These are phyloP conservation scores for Sarcophaga carnaria DNA, from an alignment of 2,888 invertebrate genomes.

Conservation along the genomic window DNA sequence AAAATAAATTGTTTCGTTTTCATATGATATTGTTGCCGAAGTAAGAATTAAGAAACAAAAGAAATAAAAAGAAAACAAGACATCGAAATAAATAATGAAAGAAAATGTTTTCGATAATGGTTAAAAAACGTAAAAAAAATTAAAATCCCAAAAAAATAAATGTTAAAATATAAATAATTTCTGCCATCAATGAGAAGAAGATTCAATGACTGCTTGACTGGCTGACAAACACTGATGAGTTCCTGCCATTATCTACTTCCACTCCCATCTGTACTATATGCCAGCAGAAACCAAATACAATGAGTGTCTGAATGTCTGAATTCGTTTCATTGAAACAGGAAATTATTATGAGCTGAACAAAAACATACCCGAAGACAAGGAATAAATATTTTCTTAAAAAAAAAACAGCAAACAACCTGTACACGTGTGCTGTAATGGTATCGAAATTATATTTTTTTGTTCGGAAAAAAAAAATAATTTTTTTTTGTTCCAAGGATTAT, in stretches of 20 bases:
- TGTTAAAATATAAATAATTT: conserved; percentile 20
- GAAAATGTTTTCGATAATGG: conserved; percentile 45
- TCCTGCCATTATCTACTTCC: neutral
- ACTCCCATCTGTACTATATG: neutral
- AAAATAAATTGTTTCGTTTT: too few species aligned
- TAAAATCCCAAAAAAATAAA: neutral
- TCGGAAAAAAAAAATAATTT: too few species aligned
- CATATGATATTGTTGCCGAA: too few species aligned
- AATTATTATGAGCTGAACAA: conserved; percentile 45
- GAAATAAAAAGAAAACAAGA: conserved; percentile 22
- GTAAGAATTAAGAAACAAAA: conserved; percentile 17
- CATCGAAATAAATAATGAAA: conserved; percentile 58
- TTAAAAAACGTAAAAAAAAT: conserved; percentile 13
- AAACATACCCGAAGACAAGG: conserved; percentile 8
- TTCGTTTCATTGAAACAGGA: conserved; percentile 35
- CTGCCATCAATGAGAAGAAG: conserved; percentile 32
- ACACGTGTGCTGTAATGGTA: conserved; percentile 28
- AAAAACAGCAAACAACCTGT: conserved; percentile 7
- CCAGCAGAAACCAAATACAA: neutral
- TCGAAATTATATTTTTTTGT: too few species aligned
- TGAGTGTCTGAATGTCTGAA: neutral
- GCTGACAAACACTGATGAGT: conserved; percentile 37
- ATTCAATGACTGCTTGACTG: conserved; percentile 33
- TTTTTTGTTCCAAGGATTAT: too few species aligned
- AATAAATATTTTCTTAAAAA: conserved; percentile 24